These are phyloP conservation scores for Acanthisitta chloris DNA, from an alignment of 2,113 vertebrate genomes.

Conservation along the genomic window DNA sequence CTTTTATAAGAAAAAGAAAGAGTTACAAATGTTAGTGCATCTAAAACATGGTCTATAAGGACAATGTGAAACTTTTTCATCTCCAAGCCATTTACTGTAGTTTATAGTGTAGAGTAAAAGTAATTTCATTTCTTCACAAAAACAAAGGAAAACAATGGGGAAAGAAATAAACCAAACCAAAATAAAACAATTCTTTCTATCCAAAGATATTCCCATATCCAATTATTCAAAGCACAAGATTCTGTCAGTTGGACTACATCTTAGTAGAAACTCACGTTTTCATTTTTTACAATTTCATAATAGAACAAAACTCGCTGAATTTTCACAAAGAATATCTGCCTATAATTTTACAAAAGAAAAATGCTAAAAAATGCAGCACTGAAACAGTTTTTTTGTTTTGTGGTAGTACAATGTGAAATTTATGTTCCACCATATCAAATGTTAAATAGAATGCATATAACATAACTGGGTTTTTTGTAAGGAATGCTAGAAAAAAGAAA, in stretches of 20 bases:
- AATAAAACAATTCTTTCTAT: neutral
- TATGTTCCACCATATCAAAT: neutral
- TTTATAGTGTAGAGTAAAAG: neutral
- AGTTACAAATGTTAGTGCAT: neutral
- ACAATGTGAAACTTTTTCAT: neutral
- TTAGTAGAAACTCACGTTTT: neutral
- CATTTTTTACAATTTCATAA: neutral
- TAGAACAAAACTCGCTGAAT: neutral
- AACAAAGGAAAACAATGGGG: rapidly evolving
- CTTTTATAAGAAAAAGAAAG: neutral
- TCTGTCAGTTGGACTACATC: neutral
- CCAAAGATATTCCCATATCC: neutral
- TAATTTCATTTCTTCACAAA: neutral
- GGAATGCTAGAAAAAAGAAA: neutral
- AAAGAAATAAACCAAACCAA: neutral
- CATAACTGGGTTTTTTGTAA: neutral
- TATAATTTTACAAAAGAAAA: neutral
- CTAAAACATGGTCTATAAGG: neutral
- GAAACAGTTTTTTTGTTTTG: neutral
- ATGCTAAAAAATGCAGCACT: neutral
- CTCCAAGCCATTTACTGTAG: neutral
- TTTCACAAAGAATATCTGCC: neutral
- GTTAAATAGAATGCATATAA: neutral
- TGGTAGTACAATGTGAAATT: neutral
- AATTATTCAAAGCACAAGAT: neutral